phyloP scores from a whole-genome alignment of 1,140 invertebrate genomes.

The Drosophila nigrodunni region DNA sequence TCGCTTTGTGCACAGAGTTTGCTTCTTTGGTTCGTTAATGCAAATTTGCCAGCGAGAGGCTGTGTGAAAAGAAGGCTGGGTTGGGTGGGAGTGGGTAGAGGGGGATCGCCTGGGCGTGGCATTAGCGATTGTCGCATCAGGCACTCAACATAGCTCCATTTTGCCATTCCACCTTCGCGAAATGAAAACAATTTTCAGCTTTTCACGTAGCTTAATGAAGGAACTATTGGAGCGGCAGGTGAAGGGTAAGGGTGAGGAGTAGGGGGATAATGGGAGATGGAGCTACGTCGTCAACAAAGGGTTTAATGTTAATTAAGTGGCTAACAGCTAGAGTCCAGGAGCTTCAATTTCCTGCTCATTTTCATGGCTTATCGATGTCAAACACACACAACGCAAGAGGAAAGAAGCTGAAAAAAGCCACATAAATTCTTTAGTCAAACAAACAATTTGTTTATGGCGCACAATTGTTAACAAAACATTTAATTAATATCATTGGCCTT shows the following conservation, averaged over 20 bases:
- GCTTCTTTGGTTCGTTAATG: slow-evolving; percentile 52
- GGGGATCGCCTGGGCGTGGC: slow-evolving; percentile 9
- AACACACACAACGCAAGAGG: neutral
- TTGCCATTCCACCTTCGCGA: slow-evolving; percentile 20
- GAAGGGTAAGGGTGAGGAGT: neutral
- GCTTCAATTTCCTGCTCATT: neutral
- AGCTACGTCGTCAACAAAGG: slow-evolving; percentile 26
- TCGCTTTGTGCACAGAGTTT: slow-evolving; percentile 26
- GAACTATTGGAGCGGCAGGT: neutral
- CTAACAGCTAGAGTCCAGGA: slow-evolving; percentile 17
- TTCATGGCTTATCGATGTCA: slow-evolving; percentile 11
- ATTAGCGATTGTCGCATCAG: slow-evolving; percentile 26
- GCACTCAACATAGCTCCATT: slow-evolving; percentile 31
- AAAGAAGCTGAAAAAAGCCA: neutral
- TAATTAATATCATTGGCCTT: slow-evolving; percentile 16
- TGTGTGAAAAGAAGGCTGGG: slow-evolving; percentile 6
- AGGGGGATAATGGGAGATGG: neutral
- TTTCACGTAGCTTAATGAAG: slow-evolving; percentile 23
- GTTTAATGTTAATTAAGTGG: slow-evolving; percentile 71
- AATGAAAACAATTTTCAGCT: slow-evolving; percentile 65
- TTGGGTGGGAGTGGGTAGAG: neutral
- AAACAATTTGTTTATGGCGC: neutral
- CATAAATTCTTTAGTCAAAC: slow-evolving; percentile 1
- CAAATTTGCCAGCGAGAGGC: slow-evolving; percentile 55
- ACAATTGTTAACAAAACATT: slow-evolving; percentile 7